Conservation (phyloP, 1,140 invertebrate genomes). For the Cryptotermes secundus region DNA sequence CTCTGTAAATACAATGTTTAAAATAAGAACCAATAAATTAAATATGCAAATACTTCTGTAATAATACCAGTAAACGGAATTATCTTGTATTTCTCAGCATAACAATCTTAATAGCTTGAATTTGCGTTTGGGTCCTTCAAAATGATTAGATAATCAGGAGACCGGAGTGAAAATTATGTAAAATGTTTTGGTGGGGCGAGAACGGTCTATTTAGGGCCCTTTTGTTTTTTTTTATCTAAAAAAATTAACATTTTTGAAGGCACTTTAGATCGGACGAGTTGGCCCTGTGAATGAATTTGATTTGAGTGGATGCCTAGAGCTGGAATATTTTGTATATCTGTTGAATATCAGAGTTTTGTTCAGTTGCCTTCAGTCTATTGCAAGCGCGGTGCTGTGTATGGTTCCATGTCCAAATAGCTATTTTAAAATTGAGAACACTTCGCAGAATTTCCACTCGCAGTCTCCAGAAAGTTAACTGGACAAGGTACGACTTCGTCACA, state of each 20-base stretch:
- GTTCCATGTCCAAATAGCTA: conserved; percentile 60
- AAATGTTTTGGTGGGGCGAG: conserved; percentile 43
- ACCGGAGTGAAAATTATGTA: conserved; percentile 35
- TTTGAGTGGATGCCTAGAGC: conserved; percentile 42
- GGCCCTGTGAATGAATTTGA: conserved; percentile 39
- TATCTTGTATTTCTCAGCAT: conserved; percentile 38
- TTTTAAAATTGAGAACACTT: conserved; percentile 63
- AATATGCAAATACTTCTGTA: conserved; percentile 36
- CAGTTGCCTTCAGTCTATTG: conserved; percentile 46
- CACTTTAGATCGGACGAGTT: conserved; percentile 45
- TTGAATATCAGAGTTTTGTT: conserved; percentile 39
- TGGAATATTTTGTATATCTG: conserved; percentile 38
- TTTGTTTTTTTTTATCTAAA: conserved; percentile 41
- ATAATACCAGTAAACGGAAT: conserved; percentile 41
- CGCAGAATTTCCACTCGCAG: conserved; percentile 27
- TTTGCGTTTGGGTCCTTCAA: conserved; percentile 40
- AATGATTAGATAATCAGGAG: conserved; percentile 37
- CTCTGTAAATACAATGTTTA: conserved; percentile 43
- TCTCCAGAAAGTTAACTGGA: conserved; percentile 14
- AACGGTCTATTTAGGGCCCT: conserved; percentile 45
- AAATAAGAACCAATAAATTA: conserved; percentile 41
- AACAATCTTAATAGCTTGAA: conserved; percentile 42
- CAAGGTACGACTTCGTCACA: neutral
- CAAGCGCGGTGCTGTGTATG: conserved; percentile 46
- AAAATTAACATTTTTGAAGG: conserved; percentile 46